Percentiles rank a stretch among this genome's conserved stretches.
phyloP scores from a whole-genome alignment of 2,113 vertebrate genomes.

The Caranx ignobilis region DNA sequence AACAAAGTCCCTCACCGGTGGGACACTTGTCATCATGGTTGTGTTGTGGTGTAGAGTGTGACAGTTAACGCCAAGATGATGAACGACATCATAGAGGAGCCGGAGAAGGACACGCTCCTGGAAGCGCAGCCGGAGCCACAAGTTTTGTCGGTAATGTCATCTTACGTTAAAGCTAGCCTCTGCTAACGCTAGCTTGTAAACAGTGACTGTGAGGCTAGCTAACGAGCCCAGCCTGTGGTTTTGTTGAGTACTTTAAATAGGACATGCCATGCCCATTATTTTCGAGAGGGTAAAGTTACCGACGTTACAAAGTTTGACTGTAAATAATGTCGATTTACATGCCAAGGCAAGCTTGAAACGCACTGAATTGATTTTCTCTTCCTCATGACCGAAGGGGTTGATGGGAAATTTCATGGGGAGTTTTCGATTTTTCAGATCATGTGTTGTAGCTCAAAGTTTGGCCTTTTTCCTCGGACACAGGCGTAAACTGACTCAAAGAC shows the following conservation, averaged over 20 bases:
- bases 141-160: conserved; percentile 70
- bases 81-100: conserved; percentile 83
- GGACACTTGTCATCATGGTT: conserved; percentile 52
- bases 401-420: neutral
- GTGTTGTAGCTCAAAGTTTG: neutral
- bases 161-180: conserved; percentile 41
- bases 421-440: neutral
- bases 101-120: conserved; percentile 77
- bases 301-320: neutral
- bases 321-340: neutral
- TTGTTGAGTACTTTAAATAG: conserved; percentile 6
- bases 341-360: neutral
- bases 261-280: accelerated
- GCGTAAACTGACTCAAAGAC: neutral
- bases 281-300: accelerated
- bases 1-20: conserved; percentile 4
- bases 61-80: conserved; percentile 76
- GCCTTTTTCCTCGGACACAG: neutral
- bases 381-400: neutral
- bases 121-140: conserved; percentile 64
- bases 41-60: conserved; percentile 48
- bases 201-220: conserved; percentile 33
- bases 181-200: conserved; percentile 37
- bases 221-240: conserved; percentile 20
- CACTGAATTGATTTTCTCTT: neutral